phyloP scores from a whole-genome alignment of 1,140 invertebrate species.

The Apis mellifera region DNA sequence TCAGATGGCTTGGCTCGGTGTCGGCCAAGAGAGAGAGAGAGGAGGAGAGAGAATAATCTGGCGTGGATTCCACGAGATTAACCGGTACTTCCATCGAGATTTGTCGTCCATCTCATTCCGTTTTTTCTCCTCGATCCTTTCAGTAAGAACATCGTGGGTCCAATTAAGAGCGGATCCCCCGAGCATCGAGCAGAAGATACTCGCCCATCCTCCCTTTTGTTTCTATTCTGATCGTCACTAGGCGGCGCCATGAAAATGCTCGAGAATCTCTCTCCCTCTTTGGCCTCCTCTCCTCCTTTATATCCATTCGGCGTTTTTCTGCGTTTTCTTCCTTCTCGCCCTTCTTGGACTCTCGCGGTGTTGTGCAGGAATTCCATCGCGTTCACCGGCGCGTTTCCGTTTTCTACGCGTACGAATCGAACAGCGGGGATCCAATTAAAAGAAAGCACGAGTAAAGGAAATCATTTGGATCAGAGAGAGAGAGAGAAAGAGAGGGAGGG shows the following conservation, averaged over 20 bases:
- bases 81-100: conserved; percentile 38
- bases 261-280: conserved; percentile 42
- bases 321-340: background rate
- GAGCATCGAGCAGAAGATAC: background rate
- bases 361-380: conserved; percentile 56
- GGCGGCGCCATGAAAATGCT: conserved; percentile 58
- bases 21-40: background rate
- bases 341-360: background rate
- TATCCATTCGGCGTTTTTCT: background rate
- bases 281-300: background rate
- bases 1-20: conserved; percentile 33
- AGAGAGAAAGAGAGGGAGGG: background rate
- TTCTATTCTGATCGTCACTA: conserved; percentile 45
- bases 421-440: conserved; percentile 74
- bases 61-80: conserved; percentile 23
- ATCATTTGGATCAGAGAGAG: conserved; percentile 70
- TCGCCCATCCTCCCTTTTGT: conserved; percentile 28
- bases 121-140: conserved; percentile 8
- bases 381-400: conserved; percentile 65
- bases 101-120: conserved; percentile 20
- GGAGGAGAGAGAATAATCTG: background rate
- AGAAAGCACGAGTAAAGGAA: conserved; percentile 76
- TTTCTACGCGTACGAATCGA: conserved; percentile 68
- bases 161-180: conserved; percentile 33
- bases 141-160: conserved; percentile 30